phyloP scores from a whole-genome alignment of 2,113 vertebrate species.

The Martes martes region DNA sequence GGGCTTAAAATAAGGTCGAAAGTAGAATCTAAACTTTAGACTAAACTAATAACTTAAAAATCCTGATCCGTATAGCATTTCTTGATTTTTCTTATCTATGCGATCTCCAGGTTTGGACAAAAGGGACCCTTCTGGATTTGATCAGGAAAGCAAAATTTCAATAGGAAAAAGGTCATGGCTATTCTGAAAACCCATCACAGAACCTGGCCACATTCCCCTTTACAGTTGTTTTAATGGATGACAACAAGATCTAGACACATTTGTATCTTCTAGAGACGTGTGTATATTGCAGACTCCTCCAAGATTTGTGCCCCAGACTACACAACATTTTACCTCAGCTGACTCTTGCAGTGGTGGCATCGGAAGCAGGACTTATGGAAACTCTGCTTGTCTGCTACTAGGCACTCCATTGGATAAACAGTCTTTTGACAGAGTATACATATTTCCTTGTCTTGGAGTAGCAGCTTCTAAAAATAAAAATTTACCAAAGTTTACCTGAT shows the following conservation, averaged over 20 bases:
- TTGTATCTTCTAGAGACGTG: neutral
- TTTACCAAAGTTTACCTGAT: slow-evolving; percentile 39
- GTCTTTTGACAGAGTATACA: slow-evolving; percentile 93
- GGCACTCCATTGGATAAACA: slow-evolving; percentile 96
- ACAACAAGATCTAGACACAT: neutral
- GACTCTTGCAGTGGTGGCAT: slow-evolving; percentile 93
- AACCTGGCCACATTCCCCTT: neutral
- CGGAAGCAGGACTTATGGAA: slow-evolving; percentile 99
- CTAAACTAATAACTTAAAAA: neutral
- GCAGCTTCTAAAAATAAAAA: slow-evolving; percentile 85
- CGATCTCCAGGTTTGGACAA: neutral
- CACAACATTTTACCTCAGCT: slow-evolving; percentile 89
- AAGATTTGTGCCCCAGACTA: neutral
- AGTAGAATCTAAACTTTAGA: neutral
- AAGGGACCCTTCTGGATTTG: neutral
- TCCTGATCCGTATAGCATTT: neutral
- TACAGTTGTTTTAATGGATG: neutral
- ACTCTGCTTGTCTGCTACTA: slow-evolving; percentile 93
- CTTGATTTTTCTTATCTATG: neutral
- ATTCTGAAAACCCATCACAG: neutral
- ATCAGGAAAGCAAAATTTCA: neutral
- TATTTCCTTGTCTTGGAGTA: slow-evolving; percentile 90
- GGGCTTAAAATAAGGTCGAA: neutral
- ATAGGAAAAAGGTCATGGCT: neutral
- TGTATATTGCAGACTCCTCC: neutral